A percentile compares a stretch with the other conserved stretches of the same genome.
These are phyloP conservation scores for Heliconius charithonia DNA, from an alignment of 2,888 invertebrate genomes.

Conservation along the genomic window DNA sequence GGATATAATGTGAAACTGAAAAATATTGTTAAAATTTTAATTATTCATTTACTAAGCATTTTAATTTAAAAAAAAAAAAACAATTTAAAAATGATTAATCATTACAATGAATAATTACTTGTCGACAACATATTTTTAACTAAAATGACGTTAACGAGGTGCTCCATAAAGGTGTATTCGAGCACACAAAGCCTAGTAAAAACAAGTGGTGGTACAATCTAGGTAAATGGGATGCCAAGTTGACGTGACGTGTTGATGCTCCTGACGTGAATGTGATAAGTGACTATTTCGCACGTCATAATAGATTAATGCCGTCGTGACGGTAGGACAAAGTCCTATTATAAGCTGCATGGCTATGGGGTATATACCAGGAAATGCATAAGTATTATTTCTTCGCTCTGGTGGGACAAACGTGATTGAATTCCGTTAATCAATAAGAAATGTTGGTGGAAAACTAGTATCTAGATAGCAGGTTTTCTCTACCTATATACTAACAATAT, in stretches of 20 bases:
- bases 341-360: too few relatives aligned
- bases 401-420: not conserved
- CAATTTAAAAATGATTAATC: too few relatives aligned
- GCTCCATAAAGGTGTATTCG: not conserved
- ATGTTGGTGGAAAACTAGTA: not conserved
- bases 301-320: not conserved
- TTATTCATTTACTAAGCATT: too few relatives aligned
- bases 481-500: too few relatives aligned
- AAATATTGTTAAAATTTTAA: too few relatives aligned
- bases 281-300: slow-evolving; percentile 8
- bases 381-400: not conserved
- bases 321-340: not conserved
- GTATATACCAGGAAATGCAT: not conserved
- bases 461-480: not conserved
- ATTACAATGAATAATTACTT: not conserved
- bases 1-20: too few relatives aligned
- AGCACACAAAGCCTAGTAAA: not conserved
- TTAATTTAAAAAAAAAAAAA: too few relatives aligned
- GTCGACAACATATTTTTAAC: not conserved
- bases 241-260: slow-evolving; percentile 23
- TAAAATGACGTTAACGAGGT: not conserved
- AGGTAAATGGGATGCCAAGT: slow-evolving; percentile 19
- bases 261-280: slow-evolving; percentile 26
- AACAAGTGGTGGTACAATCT: not conserved
- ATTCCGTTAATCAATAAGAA: not conserved